Evolutionary conservation across 2,888 invertebrate species (phyloP).

Genomic region (Ochropacha duplaris): DNA sequence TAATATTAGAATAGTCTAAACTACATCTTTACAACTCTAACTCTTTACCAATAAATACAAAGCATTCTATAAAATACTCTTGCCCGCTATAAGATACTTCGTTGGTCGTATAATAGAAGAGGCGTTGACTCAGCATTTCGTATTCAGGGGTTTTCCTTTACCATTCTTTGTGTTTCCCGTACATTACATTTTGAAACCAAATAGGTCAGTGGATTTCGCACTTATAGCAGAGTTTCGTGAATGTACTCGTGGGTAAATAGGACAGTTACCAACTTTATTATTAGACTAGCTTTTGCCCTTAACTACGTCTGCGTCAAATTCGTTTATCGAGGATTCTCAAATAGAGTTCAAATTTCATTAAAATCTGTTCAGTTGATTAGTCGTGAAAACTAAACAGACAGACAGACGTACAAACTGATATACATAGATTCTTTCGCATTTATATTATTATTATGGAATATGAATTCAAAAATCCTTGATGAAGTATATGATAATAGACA

Average conservation of each 20-base stretch:
- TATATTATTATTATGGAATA: too few relatives aligned
- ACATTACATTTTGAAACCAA: conserved; percentile 73
- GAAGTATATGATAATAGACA: too few relatives aligned
- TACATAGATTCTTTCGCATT: too few relatives aligned
- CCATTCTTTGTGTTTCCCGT: conserved; percentile 62
- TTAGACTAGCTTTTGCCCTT: not conserved
- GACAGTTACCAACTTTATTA: not conserved
- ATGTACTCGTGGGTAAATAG: conserved; percentile 17
- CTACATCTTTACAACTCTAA: not conserved
- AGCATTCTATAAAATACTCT: conserved; percentile 3
- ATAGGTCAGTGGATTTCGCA: conserved; percentile 65
- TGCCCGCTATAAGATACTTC: conserved; percentile 13
- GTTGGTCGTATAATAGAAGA: conserved; percentile 42
- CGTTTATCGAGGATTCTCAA: too few relatives aligned
- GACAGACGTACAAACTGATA: too few relatives aligned
- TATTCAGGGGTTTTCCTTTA: conserved; percentile 58
- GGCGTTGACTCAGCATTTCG: conserved; percentile 64
- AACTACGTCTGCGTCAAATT: too few relatives aligned
- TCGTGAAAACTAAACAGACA: not conserved
- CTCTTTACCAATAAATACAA: not conserved
- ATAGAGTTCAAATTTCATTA: not conserved
- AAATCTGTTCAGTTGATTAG: not conserved
- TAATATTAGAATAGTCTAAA: not conserved
- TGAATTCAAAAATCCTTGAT: too few relatives aligned
- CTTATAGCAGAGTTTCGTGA: conserved; percentile 48